Conservation (phyloP, 2,888 invertebrate genomes). For the Anaspis maculata region DNA sequence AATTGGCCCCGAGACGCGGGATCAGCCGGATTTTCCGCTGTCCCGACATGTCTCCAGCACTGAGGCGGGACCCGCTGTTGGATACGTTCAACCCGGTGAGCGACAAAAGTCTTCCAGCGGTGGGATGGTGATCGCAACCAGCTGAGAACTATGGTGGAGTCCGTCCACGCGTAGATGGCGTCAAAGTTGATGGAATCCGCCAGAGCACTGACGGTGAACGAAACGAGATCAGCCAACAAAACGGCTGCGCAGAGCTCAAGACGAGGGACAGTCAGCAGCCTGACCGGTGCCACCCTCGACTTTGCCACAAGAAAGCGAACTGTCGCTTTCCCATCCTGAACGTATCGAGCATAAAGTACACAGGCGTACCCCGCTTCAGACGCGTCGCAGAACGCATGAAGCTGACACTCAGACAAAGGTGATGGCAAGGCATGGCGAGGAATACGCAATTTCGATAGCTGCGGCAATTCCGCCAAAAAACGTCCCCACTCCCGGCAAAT, state of each 20-base stretch:
- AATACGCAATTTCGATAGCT: conserved; percentile 4
- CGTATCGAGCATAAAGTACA: background rate
- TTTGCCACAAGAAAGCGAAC: background rate
- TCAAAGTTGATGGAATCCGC: background rate
- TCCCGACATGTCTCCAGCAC: conserved; percentile 8
- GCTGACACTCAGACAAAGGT: background rate
- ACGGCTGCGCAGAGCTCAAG: background rate
- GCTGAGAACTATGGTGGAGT: background rate
- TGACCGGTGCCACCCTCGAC: background rate
- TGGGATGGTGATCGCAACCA: background rate
- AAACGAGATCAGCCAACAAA: background rate
- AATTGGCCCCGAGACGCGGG: conserved; percentile 3
- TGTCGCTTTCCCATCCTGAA: background rate
- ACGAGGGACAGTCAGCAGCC: background rate
- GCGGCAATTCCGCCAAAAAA: conserved; percentile 4
- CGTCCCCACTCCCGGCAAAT: conserved; percentile 7
- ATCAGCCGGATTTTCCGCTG: conserved; percentile 10
- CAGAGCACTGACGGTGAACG: background rate
- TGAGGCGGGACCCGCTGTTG: background rate
- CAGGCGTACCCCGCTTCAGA: conserved; percentile 1
- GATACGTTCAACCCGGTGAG: background rate
- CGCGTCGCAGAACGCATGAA: background rate
- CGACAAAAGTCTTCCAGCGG: background rate
- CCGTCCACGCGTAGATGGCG: background rate
- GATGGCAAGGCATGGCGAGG: conserved; percentile 3